Conservation (phyloP, 1,140 invertebrate species). For the Musca vetustissima region DNA sequence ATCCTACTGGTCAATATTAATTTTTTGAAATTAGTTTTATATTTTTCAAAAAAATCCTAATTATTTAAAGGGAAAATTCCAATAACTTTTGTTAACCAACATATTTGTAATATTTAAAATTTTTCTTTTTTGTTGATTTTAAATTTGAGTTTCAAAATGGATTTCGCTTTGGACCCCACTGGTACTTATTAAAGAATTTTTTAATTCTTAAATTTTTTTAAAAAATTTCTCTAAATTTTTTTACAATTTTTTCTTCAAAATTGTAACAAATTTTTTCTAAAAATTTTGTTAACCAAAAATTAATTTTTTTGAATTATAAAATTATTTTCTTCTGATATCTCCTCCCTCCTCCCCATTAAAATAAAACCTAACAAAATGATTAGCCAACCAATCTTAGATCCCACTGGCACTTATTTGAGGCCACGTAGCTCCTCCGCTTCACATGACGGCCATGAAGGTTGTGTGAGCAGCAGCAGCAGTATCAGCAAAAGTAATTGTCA, state of each 20-base stretch:
- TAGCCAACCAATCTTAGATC: conserved; percentile 31
- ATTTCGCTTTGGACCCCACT: conserved; percentile 49
- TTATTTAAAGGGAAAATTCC: not conserved
- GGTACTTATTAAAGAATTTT: conserved; percentile 46
- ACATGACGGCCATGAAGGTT: not conserved
- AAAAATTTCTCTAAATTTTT: not conserved
- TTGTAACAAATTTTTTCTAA: too few species aligned
- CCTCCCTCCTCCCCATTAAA: not conserved
- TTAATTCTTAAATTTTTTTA: not conserved
- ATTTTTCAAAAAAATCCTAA: not conserved
- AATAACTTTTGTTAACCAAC: not conserved
- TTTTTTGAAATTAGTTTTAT: conserved; percentile 4
- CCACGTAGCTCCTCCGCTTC: conserved; percentile 33
- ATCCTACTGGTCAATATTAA: conserved; percentile 53
- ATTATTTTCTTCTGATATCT: not conserved
- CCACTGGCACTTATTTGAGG: conserved; percentile 51
- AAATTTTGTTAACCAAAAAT: not conserved
- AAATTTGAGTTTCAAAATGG: conserved; percentile 39
- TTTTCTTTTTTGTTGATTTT: conserved; percentile 1
- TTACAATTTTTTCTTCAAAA: too few species aligned
- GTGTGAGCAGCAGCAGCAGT: too few species aligned
- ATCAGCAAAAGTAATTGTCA: not conserved
- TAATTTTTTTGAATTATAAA: not conserved
- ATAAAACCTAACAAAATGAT: conserved; percentile 1
- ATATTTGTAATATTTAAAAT: not conserved